Base-by-base conservation (phyloP, 2,113 vertebrate genomes). In the Leucoraja erinaceus region DNA sequence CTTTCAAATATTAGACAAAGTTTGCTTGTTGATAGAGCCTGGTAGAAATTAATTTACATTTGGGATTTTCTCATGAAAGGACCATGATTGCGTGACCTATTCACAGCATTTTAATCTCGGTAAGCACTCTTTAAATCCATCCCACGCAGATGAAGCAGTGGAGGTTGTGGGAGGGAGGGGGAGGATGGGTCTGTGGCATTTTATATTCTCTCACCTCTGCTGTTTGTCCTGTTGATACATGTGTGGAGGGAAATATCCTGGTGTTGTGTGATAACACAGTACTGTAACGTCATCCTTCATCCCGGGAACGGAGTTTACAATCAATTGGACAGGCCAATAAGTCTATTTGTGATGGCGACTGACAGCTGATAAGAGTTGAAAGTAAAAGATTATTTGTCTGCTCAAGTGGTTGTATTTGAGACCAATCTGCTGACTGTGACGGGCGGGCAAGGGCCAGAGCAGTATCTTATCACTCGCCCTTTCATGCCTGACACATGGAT, bases 341-440 rank as follows among this genome's bases (percentile, higher is more conserved):
- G 81, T 25, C 81, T 61, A 5, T n/a, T 86, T 86, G 54, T 86
- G 25, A 86, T 14, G 54, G 56, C 54, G 56, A n/a, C 5, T 86
- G 81, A 61, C 47, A 84, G 56, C 22, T 25, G n/a, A 25, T 86
- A 11, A 14, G 25, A 59, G 10, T 86, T 86, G n/a, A 56, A 86
- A n/a, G 56, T 86, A n/a, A 61, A 86, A n/a, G 54, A 28, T 86
- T 86, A 86, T 86, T 56, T 61, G 59, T 86, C 81, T 28, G 14
- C 56, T 86, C 81, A 86, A 86, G 56, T 86, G 54, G 54, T 16
- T 61, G 81, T 4, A n/a, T 86, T 86, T 86, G 10, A n/a, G 81
- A 61, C 56, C 81, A 61, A 86, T 61, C 81, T 86, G 11, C 81
- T 86, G 11, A 5, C 3, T 86, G 81, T 59, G 20, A 61, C 25